Base-by-base conservation (phyloP, 2,113 vertebrate species). In the Nothobranchius kuhntae region DNA sequence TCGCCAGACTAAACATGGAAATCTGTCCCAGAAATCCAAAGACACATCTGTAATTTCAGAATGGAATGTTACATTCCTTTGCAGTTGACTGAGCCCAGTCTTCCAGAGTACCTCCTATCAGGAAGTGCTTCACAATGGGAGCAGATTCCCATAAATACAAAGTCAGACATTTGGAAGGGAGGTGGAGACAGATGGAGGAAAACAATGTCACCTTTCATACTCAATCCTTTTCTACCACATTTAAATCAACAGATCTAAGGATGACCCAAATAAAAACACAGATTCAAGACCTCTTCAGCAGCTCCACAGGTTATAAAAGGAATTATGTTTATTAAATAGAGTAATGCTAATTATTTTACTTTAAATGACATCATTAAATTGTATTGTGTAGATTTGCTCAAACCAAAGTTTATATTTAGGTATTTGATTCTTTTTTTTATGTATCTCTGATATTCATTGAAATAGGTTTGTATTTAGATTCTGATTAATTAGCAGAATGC, bases 91-190 rank as follows among this genome's bases (percentile, higher is more conserved):
- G 91, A 90, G 80, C 84, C 84, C 85, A 87, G 88, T 86, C 87
- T 82, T 74, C 85, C 87, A 79, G 77, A 83, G 88, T 73, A 67
- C 90, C 91, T 91, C 91, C 91, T 81, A 85, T 86, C 89, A 93
- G 93, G 92, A 93, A 93, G 88, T 86, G 81, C 64, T 65, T 79
- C 85, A 93, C 92, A 93, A 93, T 93, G 83, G 91, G 78, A 88
- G 89, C 89, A 90, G 89, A 91, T 86, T 88, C 84, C 88, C 91
- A 92, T 87, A 90, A 91, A 91, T 90, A 91, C 81, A 86, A 85
- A 90, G 91, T 87, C 91, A 89, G 83, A 90, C 86, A 88, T 89
- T 89, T 73, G 80, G 78, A 71, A 78, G 73, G 75, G 84, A 86
- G 78, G 83, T 80, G 83, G 80, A 79, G 82, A 65, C 68, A 76